These are phyloP conservation scores for Aphodius sticticus DNA, from an alignment of 2,888 invertebrate genomes.

Conservation along the genomic window DNA sequence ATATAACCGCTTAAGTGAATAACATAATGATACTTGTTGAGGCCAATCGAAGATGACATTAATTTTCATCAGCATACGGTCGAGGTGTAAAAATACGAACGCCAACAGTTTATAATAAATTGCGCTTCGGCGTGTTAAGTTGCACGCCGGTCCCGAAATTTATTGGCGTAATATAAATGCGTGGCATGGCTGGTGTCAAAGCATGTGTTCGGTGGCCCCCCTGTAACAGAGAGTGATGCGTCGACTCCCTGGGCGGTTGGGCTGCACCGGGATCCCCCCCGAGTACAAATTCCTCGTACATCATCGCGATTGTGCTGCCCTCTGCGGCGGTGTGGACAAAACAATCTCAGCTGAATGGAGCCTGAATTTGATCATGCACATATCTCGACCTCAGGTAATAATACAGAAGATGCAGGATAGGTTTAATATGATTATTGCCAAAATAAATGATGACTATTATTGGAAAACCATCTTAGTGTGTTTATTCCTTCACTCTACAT, in stretches of 20 bases:
- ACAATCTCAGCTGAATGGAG: not conserved
- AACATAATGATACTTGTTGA: too few relatives aligned
- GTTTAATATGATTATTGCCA: too few relatives aligned
- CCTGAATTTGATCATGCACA: not conserved
- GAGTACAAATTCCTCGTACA: constrained; percentile 43
- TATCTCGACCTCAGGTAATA: not conserved
- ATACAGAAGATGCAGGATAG: too few relatives aligned
- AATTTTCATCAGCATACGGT: constrained; percentile 26
- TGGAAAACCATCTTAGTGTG: too few relatives aligned
- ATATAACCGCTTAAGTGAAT: too few relatives aligned
- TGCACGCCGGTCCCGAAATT: constrained; percentile 37
- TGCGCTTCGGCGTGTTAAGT: constrained; percentile 40
- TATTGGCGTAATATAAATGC: constrained; percentile 40
- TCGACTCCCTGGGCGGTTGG: constrained; percentile 41
- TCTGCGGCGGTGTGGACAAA: constrained; percentile 12
- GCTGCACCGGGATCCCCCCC: constrained; percentile 31
- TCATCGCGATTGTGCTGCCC: constrained; percentile 34
- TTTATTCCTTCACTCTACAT: too few relatives aligned
- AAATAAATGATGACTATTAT: too few relatives aligned
- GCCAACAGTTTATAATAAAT: constrained; percentile 32
- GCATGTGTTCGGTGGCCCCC: constrained; percentile 43
- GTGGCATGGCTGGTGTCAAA: constrained; percentile 45
- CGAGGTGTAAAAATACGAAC: constrained; percentile 8
- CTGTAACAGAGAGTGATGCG: constrained; percentile 40
- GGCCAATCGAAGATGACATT: constrained; percentile 12